phyloP scores from a whole-genome alignment of 1,140 invertebrate genomes.

The Spodoptera litura region DNA sequence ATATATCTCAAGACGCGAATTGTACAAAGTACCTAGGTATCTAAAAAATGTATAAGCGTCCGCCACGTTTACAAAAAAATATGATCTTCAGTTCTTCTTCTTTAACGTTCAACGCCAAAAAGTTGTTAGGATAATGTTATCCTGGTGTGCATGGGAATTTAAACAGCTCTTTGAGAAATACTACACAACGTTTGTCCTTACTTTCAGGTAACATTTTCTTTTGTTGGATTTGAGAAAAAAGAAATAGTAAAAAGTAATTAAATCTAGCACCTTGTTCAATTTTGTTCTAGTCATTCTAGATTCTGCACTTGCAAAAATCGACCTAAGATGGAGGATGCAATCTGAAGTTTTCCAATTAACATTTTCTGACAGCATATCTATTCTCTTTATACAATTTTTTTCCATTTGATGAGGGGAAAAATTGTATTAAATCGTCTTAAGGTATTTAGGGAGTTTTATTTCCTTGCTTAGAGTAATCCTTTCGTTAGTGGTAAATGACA shows the following conservation, averaged over 20 bases:
- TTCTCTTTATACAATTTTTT: no score
- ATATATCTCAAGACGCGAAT: neutral
- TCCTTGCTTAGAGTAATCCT: no score
- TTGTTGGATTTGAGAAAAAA: no score
- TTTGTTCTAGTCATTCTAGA: neutral
- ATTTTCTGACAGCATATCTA: neutral
- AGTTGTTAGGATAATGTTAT: neutral
- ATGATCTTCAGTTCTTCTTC: neutral
- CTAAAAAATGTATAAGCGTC: no score
- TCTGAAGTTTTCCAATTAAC: conserved; percentile 20
- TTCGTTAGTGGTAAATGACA: no score
- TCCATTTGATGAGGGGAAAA: neutral
- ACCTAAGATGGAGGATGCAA: neutral
- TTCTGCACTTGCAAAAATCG: neutral
- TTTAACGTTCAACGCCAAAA: no score
- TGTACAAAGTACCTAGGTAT: no score
- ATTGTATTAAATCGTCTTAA: neutral
- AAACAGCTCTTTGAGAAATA: neutral
- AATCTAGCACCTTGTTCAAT: neutral
- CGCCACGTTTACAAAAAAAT: no score
- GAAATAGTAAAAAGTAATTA: neutral
- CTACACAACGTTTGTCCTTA: no score
- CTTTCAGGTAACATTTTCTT: no score
- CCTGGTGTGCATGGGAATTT: conserved; percentile 12
- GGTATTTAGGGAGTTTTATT: conserved; percentile 6